phyloP scores from a whole-genome alignment of 2,888 invertebrate species.

The Leptothorax acervorum region DNA sequence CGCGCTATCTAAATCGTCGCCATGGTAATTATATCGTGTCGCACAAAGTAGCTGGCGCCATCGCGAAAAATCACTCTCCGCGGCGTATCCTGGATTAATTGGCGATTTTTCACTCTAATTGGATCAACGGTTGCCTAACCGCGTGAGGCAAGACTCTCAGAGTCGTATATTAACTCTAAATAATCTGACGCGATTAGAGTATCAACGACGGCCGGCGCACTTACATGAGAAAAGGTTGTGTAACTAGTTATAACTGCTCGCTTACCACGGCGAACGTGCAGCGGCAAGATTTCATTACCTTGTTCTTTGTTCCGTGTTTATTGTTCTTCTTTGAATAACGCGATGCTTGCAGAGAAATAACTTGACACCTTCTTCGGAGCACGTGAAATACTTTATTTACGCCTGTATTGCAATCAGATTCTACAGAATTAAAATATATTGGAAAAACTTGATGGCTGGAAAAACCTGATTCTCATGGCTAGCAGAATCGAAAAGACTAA shows the following conservation, averaged over 20 bases:
- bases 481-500: neutral
- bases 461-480: neutral
- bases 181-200: constrained; percentile 46
- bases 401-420: neutral
- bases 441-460: neutral
- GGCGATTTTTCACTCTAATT: constrained; percentile 31
- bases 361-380: neutral
- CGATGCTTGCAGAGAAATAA: constrained; percentile 6
- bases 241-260: constrained; percentile 34
- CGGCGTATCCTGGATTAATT: constrained; percentile 6
- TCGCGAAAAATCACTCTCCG: constrained; percentile 15
- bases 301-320: constrained; percentile 31
- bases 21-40: constrained; percentile 14
- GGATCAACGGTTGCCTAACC: neutral
- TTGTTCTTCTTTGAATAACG: constrained; percentile 1
- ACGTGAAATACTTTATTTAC: neutral
- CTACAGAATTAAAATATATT: neutral
- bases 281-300: constrained; percentile 24
- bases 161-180: constrained; percentile 43
- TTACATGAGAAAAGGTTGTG: constrained; percentile 45
- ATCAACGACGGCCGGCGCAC: constrained; percentile 29
- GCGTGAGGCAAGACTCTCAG: neutral
- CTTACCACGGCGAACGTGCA: neutral
- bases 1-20: constrained; percentile 24
- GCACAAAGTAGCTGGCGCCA: constrained; percentile 1